A percentile compares a stretch with the other conserved stretches of the same genome.
Evolutionary conservation across 2,888 invertebrate species (phyloP).

Genomic region (Theretra japonica): DNA sequence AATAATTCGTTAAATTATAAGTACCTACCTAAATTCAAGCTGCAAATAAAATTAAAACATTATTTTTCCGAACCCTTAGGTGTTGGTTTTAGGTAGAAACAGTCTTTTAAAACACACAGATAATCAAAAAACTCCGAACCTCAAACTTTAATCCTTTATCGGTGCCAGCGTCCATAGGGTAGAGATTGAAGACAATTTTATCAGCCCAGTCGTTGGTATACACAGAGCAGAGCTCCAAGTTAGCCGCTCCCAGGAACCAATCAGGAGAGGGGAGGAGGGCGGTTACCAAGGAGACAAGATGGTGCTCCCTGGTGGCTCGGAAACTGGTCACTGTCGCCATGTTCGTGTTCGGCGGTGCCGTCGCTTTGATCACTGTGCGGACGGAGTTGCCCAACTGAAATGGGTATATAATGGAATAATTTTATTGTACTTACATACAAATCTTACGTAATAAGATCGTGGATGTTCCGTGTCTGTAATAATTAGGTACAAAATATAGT

Average conservation of each 20-base stretch:
- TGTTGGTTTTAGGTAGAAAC: too few relatives aligned
- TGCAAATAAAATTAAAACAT: too few relatives aligned
- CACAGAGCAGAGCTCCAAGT: slow-evolving; percentile 92
- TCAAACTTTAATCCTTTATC: slow-evolving; percentile 96
- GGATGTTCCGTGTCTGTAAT: too few relatives aligned
- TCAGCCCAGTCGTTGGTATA: slow-evolving; percentile 92
- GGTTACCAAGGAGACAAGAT: slow-evolving; percentile 70
- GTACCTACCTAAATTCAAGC: too few relatives aligned
- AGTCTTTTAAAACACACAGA: neutral
- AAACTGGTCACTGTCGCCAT: slow-evolving; percentile 66
- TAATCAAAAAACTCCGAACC: slow-evolving; percentile 73
- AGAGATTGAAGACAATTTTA: slow-evolving; percentile 91
- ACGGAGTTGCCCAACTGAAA: slow-evolving; percentile 62
- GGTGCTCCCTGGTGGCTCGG: slow-evolving; percentile 65
- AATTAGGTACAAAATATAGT: too few relatives aligned
- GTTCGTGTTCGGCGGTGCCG: slow-evolving; percentile 61
- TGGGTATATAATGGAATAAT: neutral
- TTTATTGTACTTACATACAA: neutral
- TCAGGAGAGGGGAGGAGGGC: slow-evolving; percentile 90
- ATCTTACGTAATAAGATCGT: neutral
- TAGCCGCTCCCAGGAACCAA: slow-evolving; percentile 97
- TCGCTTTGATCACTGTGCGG: slow-evolving; percentile 74
- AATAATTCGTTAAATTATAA: too few relatives aligned
- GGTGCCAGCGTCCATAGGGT: slow-evolving; percentile 98
- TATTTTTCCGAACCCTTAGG: too few relatives aligned